These are phyloP conservation scores for Wasmannia auropunctata DNA, from an alignment of 1,140 invertebrate genomes.

Conservation along the genomic window DNA sequence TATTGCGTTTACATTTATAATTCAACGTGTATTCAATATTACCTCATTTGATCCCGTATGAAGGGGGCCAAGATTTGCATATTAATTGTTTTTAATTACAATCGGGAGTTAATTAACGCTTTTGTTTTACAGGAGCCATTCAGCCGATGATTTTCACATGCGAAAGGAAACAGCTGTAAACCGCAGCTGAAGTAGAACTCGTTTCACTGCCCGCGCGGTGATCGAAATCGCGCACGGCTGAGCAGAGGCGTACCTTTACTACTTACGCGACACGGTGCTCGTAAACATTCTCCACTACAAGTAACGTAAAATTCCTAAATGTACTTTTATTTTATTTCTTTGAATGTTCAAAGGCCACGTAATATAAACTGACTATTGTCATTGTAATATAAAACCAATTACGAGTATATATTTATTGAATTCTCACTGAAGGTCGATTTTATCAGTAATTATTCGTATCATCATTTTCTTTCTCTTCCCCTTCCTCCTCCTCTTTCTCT, in stretches of 20 bases:
- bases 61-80: background rate
- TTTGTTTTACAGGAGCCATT: background rate
- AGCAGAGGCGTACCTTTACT: conserved; percentile 4
- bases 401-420: conserved; percentile 15
- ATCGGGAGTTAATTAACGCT: background rate
- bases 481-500: background rate
- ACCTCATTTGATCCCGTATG: background rate
- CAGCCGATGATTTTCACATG: background rate
- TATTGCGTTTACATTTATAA: background rate
- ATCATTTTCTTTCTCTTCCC: background rate
- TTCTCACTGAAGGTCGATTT: background rate
- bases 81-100: conserved; percentile 19
- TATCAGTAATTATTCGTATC: background rate
- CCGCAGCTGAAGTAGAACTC: background rate
- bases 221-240: background rate
- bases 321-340: background rate
- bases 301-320: conserved; percentile 1
- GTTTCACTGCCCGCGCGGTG: background rate
- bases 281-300: background rate
- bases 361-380: background rate
- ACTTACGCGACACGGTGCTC: background rate
- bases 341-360: background rate
- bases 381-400: background rate
- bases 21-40: background rate
- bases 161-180: background rate